Evolutionary conservation across 2,888 invertebrate genomes (phyloP), one percentile per base, ranked within the genome.

Genomic region (Autographa pulchrina): DNA sequence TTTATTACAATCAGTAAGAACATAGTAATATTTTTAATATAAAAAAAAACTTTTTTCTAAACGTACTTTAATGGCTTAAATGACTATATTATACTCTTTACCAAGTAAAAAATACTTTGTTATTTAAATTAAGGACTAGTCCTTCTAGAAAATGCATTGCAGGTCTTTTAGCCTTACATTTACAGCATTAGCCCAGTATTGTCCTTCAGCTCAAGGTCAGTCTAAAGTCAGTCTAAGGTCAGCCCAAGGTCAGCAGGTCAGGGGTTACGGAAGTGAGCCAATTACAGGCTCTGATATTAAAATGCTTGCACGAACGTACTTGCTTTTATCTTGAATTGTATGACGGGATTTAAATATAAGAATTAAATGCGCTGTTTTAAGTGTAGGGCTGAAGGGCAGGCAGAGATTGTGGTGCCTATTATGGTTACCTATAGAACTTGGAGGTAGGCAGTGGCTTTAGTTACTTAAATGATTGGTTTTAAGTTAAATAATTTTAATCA

Each of bases 201-300:
- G 72, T 67, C 70, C 78, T 78, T 80, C 72, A 4, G 31, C 64
- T 67, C 11, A 25, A 48, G 62, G 62, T 48, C 48, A 48, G 43
- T 25, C 25, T 25, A 25, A 48, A 48, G 62, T 48, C 48, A 48
- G 43, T 25, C 25, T 25, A 25, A 25, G 25, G 25, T 25, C 25
- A 25, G 25, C 25, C 25, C 25, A 25, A 25, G 25, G 25, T 16
- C 68, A 65, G 54, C 14, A 65, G 54, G 61, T 54, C 25, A 32
- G 59, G 32, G 64, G 35, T 56, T 13, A 66, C 61, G 78, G 72
- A 72, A 71, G 56, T 65, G 0, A 54, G 65, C 59, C 70, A 77
- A 77, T 80, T 77, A 80, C 60, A 20, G 62, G 35, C 58, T 66
- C 69, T 80, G 72, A 78, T 80, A 69, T 16, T 59, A 25, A 56